Evolutionary conservation across 2,113 vertebrate species (phyloP).

Genomic region (Oncorhynchus masou): DNA sequence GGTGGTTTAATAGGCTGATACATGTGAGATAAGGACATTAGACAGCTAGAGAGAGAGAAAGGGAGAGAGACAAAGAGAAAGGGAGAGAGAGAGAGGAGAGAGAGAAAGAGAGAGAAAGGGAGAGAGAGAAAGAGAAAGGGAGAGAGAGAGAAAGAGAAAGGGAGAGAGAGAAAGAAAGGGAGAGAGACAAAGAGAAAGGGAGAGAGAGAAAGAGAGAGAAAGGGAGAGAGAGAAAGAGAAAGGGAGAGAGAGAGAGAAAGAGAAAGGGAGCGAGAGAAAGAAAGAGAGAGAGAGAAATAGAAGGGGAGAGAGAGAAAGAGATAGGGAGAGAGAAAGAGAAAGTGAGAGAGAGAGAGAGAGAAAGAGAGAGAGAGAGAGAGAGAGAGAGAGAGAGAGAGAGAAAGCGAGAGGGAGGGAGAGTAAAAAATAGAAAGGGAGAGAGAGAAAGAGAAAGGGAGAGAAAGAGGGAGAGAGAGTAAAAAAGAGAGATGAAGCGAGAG

Average conservation of each 20-base stretch:
- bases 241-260: not conserved
- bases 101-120: not conserved
- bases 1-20: slow-evolving; percentile 21
- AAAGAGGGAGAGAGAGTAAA: too few relatives aligned
- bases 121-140: not conserved
- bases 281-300: not conserved
- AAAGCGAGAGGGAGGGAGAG: not conserved
- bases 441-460: not conserved
- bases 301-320: slow-evolving; percentile 2
- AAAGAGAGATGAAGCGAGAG: too few relatives aligned
- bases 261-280: not conserved
- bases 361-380: not conserved
- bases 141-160: slow-evolving; percentile 3
- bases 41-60: not conserved
- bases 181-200: not conserved
- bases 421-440: not conserved
- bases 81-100: not conserved
- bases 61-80: not conserved
- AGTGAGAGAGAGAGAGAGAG: not conserved
- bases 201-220: not conserved
- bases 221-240: not conserved
- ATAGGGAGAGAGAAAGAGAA: not conserved
- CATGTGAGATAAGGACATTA: slow-evolving; percentile 27
- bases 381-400: not conserved
- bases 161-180: not conserved